Evolutionary conservation across 2,113 vertebrate genomes (phyloP).

Genomic region (Tyto alba): DNA sequence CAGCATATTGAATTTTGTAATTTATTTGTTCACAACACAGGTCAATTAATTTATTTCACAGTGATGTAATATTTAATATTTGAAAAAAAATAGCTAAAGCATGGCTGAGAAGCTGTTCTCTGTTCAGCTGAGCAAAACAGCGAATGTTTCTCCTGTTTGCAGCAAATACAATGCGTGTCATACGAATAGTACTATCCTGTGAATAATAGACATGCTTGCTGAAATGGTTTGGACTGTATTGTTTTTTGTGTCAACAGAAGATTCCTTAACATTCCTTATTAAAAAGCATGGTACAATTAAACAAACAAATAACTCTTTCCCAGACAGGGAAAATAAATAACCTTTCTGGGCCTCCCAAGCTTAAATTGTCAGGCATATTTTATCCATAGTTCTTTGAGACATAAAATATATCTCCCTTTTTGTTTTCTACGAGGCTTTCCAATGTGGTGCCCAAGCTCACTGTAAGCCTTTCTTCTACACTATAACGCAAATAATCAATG

Average conservation of each 20-base stretch:
- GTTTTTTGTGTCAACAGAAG: slow-evolving; percentile 6
- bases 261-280: slow-evolving; percentile 33
- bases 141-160: slow-evolving; percentile 29
- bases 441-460: neutral
- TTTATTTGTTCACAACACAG: slow-evolving; percentile 66
- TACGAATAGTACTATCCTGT: neutral
- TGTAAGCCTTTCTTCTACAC: neutral
- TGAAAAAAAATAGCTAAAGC: slow-evolving; percentile 57
- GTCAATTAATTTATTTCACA: slow-evolving; percentile 73
- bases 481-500: neutral
- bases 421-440: neutral
- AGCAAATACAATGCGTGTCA: slow-evolving; percentile 1
- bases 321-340: slow-evolving; percentile 51
- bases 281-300: slow-evolving; percentile 49
- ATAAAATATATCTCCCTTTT: neutral
- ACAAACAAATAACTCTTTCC: slow-evolving; percentile 50
- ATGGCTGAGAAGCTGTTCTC: slow-evolving; percentile 10
- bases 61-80: slow-evolving; percentile 65
- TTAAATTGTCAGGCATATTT: neutral
- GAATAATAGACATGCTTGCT: neutral
- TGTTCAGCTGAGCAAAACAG: slow-evolving; percentile 56
- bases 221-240: slow-evolving; percentile 8
- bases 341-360: slow-evolving; percentile 7
- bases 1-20: slow-evolving; percentile 60
- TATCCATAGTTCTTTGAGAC: neutral